Evolutionary conservation across 2,113 vertebrate species (phyloP).

Genomic region (Cebidichthys violaceus): DNA sequence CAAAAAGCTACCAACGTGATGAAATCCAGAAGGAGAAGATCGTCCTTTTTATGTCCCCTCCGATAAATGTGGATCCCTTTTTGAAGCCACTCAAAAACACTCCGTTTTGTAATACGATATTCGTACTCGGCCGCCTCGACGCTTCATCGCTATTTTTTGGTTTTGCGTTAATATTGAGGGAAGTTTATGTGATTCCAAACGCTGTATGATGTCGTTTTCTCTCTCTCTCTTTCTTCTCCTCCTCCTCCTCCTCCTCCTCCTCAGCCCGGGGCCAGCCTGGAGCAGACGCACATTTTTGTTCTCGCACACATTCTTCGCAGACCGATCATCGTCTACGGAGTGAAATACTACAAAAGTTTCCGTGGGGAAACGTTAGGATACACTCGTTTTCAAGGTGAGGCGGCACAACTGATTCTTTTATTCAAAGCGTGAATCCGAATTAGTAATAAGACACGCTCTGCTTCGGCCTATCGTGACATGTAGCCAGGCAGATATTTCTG

Average conservation of each 20-base stretch:
- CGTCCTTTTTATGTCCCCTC: neutral
- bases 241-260: neutral
- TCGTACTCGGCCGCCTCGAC: neutral
- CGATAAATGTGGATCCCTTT: neutral
- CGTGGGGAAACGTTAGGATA: conserved; percentile 97
- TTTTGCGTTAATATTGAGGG: neutral
- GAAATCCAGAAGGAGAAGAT: conserved; percentile 19
- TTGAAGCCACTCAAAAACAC: too few species aligned
- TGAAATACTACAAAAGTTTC: conserved; percentile 99
- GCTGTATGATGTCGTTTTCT: neutral
- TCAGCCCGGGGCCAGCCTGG: conserved; percentile 97
- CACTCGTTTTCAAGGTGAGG: conserved; percentile 98
- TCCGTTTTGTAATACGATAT: conserved; percentile 17
- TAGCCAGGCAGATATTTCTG: too few species aligned
- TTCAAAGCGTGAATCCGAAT: neutral
- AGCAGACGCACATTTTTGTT: conserved; percentile 99
- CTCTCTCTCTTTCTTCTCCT: neutral
- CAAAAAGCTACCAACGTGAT: conserved; percentile 23
- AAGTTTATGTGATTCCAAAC: neutral
- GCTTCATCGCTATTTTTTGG: conserved; percentile 18
- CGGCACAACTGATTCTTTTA: neutral
- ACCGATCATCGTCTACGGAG: conserved; percentile 99
- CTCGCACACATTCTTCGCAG: conserved; percentile 99
- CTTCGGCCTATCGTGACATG: too few species aligned
- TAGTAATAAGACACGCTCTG: too few species aligned